Percentiles rank a stretch among this genome's conserved stretches.
These are phyloP conservation scores for Labia minor DNA, from an alignment of 2,888 invertebrate species.

Conservation along the genomic window DNA sequence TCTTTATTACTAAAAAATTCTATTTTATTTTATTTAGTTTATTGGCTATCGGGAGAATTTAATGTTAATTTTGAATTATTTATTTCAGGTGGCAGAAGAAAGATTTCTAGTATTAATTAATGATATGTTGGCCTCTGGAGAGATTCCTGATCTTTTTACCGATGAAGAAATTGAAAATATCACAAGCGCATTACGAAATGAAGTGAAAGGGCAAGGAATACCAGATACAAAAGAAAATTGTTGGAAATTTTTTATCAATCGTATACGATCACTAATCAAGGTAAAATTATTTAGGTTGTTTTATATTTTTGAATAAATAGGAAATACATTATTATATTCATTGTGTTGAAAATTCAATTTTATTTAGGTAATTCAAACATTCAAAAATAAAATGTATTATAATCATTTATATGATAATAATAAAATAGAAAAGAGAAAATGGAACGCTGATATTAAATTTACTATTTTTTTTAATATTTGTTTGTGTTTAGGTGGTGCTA, in stretches of 20 bases:
- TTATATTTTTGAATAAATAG: not conserved
- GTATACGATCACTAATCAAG: constrained; percentile 43
- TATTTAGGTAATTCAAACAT: too few relatives aligned
- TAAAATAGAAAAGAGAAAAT: too few relatives aligned
- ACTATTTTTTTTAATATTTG: too few relatives aligned
- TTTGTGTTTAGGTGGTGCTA: constrained; percentile 53
- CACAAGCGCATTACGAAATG: constrained; percentile 60
- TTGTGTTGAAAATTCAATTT: too few relatives aligned
- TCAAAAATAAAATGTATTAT: too few relatives aligned
- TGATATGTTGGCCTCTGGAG: constrained; percentile 86
- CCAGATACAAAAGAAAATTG: constrained; percentile 84
- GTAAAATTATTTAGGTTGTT: not conserved
- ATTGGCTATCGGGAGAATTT: too few relatives aligned
- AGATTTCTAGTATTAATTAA: constrained; percentile 84
- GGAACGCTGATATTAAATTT: too few relatives aligned
- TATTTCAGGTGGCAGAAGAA: constrained; percentile 62
- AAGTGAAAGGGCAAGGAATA: constrained; percentile 71
- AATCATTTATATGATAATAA: too few relatives aligned
- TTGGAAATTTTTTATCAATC: constrained; percentile 89
- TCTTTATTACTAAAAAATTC: not conserved
- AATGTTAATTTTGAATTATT: not conserved
- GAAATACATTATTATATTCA: too few relatives aligned
- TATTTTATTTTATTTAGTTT: too few relatives aligned
- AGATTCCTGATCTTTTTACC: constrained; percentile 78
- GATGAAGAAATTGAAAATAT: constrained; percentile 88